A percentile compares a stretch with the other conserved stretches of the same genome.
phyloP scores from a whole-genome alignment of 2,888 invertebrate genomes.

The Gymnocheta viridis region DNA sequence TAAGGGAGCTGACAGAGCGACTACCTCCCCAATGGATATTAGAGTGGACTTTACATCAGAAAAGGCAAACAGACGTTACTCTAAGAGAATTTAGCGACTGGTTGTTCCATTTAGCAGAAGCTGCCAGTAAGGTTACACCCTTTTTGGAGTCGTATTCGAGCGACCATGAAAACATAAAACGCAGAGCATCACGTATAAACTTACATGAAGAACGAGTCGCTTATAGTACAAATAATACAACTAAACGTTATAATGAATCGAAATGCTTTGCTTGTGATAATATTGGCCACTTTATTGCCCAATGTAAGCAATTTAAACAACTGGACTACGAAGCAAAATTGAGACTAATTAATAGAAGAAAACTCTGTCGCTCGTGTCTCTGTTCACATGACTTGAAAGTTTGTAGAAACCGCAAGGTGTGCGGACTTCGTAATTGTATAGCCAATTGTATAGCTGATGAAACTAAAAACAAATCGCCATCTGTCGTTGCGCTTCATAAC shows the following conservation, averaged over 20 bases:
- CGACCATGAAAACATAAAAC: constrained; percentile 3
- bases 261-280: constrained; percentile 8
- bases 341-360: background rate
- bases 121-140: too few species aligned
- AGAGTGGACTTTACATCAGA: constrained; percentile 55
- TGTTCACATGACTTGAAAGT: constrained; percentile 4
- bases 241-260: background rate
- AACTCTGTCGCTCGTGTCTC: constrained; percentile 23
- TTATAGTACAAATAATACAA: background rate
- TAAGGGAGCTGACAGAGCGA: constrained; percentile 61
- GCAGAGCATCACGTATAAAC: background rate
- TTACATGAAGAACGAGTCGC: background rate
- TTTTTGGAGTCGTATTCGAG: background rate
- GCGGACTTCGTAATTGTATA: background rate
- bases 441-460: background rate
- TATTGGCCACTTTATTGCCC: constrained; percentile 22
- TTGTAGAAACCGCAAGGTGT: constrained; percentile 28
- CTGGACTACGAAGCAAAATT: constrained; percentile 16
- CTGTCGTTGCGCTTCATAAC: constrained; percentile 25
- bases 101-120: constrained; percentile 60
- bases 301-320: constrained; percentile 16
- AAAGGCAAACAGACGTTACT: background rate
- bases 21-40: constrained; percentile 54
- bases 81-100: constrained; percentile 49
- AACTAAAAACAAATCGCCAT: background rate